Conservation (phyloP, 2,113 vertebrate species). For the Pelmatolapia mariae region DNA sequence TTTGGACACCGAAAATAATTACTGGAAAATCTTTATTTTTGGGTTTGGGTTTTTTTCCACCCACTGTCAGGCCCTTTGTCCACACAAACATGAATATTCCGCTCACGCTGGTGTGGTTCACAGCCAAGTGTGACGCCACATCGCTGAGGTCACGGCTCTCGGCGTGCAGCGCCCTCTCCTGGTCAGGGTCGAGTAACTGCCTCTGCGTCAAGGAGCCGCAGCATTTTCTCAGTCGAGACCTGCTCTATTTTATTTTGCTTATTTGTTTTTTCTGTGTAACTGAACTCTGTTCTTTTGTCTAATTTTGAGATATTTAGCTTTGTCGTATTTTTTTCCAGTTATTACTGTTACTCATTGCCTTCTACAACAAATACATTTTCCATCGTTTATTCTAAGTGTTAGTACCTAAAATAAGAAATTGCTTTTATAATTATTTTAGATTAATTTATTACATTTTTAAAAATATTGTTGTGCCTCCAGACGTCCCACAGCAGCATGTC, state of each 20-base stretch:
- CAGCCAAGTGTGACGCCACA: neutral
- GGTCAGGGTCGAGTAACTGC: neutral
- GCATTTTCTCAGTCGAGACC: neutral
- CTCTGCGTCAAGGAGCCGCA: neutral
- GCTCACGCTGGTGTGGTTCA: accelerated
- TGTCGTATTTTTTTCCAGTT: accelerated
- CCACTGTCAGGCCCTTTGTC: neutral
- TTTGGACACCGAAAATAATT: accelerated
- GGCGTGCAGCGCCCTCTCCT: neutral
- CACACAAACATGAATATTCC: neutral
- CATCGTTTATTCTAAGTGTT: accelerated
- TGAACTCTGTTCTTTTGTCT: neutral
- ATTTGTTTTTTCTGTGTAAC: accelerated
- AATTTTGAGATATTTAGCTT: neutral
- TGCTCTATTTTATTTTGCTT: neutral
- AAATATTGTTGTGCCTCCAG: neutral
- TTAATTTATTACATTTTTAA: accelerated
- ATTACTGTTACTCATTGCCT: neutral
- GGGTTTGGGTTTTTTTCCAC: accelerated
- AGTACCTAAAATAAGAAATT: neutral
- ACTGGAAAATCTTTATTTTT: neutral
- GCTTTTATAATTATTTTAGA: accelerated
- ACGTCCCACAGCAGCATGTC: neutral
- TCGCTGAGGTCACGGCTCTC: accelerated
- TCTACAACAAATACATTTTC: neutral